phyloP scores from a whole-genome alignment of 2,797 vertebrate species.

The Pipistrellus kuhlii region DNA sequence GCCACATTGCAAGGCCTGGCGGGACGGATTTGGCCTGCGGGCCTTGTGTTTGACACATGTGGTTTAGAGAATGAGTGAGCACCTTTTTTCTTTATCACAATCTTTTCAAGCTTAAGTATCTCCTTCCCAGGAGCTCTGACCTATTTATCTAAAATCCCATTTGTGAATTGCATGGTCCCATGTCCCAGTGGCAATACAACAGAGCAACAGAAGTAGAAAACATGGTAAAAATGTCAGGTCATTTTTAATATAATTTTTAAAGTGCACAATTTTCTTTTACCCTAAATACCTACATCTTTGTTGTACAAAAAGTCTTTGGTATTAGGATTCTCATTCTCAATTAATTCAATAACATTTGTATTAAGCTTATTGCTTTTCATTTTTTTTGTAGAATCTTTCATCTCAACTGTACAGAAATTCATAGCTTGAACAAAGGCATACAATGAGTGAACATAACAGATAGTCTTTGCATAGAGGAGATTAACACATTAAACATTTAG shows the following conservation, averaged over 20 bases:
- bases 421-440: constrained; percentile 29
- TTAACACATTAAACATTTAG: neutral
- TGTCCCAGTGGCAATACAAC: neutral
- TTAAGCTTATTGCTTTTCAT: constrained; percentile 47
- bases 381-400: constrained; percentile 44
- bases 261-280: constrained; percentile 32
- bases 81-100: neutral
- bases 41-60: too few species aligned
- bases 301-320: neutral
- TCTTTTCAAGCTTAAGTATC: neutral
- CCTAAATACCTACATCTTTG: neutral
- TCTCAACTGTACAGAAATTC: constrained; percentile 56
- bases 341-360: constrained; percentile 29
- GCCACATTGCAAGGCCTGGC: too few species aligned
- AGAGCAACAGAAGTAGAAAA: neutral
- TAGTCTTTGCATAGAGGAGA: constrained; percentile 15
- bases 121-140: neutral
- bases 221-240: constrained; percentile 17
- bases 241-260: constrained; percentile 47
- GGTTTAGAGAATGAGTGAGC: neutral
- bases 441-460: constrained; percentile 38
- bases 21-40: too few species aligned
- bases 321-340: neutral
- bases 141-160: constrained; percentile 41
- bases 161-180: neutral